Evolutionary conservation across 2,797 vertebrate species (phyloP).

Genomic region (Intellagama lesueurii): DNA sequence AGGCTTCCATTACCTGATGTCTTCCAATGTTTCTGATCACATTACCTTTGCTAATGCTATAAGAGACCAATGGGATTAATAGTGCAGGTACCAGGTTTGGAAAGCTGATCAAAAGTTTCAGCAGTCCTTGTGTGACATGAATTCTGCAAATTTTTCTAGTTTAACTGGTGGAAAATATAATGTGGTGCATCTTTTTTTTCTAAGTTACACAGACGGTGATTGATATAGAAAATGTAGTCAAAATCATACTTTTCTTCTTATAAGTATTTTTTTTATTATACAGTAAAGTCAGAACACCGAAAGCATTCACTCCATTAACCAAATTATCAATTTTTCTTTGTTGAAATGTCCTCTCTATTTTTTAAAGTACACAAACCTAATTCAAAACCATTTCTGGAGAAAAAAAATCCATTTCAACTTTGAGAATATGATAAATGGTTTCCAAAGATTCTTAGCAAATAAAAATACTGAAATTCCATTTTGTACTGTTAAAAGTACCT

Average conservation of each 20-base stretch:
- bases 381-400: conserved; percentile 42
- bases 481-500: conserved; percentile 41
- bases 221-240: background rate
- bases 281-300: conserved; percentile 51
- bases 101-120: background rate
- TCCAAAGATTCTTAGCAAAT: conserved; percentile 55
- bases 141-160: background rate
- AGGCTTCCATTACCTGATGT: no score
- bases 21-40: no score
- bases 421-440: conserved; percentile 50
- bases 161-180: no score
- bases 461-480: conserved; percentile 56
- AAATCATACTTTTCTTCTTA: conserved; percentile 47
- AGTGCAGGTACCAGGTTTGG: no score
- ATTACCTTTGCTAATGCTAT: no score
- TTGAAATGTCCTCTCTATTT: conserved; percentile 37
- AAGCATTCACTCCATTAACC: conserved; percentile 56
- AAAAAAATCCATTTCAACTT: conserved; percentile 62
- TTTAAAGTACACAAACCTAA: conserved; percentile 36
- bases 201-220: no score
- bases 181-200: no score
- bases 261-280: conserved; percentile 63
- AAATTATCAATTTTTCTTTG: conserved; percentile 53
- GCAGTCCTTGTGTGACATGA: background rate
- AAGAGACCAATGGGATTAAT: no score